Evolutionary conservation across 2,888 invertebrate species (phyloP).

Genomic region (Formica aserva): DNA sequence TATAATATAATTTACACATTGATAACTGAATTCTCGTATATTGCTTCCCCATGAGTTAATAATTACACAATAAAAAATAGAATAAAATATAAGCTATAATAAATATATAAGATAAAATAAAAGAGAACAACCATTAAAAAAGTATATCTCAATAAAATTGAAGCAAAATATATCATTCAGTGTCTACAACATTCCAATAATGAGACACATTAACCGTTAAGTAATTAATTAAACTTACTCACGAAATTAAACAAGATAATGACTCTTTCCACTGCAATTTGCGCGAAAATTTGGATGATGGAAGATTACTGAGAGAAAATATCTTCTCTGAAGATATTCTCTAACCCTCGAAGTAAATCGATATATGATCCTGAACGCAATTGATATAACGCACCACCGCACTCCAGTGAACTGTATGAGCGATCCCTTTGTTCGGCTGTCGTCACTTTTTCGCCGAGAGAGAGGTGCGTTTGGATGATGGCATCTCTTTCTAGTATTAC

Average conservation of each 20-base stretch:
- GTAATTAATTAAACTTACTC: neutral
- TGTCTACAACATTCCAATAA: neutral
- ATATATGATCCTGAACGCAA: conserved; percentile 11
- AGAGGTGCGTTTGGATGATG: too few species aligned
- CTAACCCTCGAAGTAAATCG: neutral
- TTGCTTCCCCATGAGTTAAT: neutral
- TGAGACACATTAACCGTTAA: neutral
- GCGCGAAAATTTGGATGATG: neutral
- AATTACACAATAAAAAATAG: neutral
- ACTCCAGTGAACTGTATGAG: neutral
- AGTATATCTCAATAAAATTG: neutral
- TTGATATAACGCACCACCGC: neutral
- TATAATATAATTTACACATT: conserved; percentile 1
- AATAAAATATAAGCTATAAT: neutral
- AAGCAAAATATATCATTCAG: neutral
- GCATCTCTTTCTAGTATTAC: too few species aligned
- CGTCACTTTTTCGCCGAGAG: too few species aligned
- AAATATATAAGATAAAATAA: neutral
- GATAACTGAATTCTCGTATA: conserved; percentile 2
- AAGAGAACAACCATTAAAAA: neutral
- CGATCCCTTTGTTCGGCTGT: too few species aligned
- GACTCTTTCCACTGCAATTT: neutral
- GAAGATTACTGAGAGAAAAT: neutral
- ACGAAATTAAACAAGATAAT: neutral
- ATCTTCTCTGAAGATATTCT: neutral